These are phyloP conservation scores for Lepidocyrtoides sp. DNA, from an alignment of 2,888 invertebrate genomes.

Conservation along the genomic window DNA sequence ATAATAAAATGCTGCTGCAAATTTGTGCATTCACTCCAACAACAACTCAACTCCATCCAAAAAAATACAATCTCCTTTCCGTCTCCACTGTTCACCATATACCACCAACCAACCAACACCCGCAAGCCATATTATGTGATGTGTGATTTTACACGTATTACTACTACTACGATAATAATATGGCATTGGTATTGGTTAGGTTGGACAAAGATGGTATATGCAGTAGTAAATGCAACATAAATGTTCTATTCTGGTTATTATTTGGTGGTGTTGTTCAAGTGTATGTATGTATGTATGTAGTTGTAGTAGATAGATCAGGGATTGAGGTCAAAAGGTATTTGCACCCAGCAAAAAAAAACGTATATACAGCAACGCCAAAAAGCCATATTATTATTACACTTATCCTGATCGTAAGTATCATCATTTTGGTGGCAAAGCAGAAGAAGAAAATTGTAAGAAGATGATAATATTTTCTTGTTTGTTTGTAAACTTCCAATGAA, in stretches of 20 bases:
- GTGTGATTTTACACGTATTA: not conserved
- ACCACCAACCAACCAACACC: not conserved
- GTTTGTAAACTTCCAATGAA: too few relatives aligned
- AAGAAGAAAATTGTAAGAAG: not conserved
- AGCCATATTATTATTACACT: not conserved
- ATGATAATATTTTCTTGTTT: not conserved
- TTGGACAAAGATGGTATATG: not conserved
- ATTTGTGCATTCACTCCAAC: slow-evolving; percentile 24
- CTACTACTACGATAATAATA: not conserved
- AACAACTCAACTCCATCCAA: not conserved
- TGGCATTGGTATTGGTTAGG: slow-evolving; percentile 6
- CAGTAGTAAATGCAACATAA: not conserved
- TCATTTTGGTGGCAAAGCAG: not conserved
- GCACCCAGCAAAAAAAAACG: slow-evolving; percentile 56
- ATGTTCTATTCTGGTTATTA: not conserved
- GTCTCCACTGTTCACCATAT: not conserved
- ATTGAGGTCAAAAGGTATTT: slow-evolving; percentile 78
- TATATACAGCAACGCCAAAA: not conserved
- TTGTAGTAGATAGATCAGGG: slow-evolving; percentile 69
- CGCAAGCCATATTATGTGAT: slow-evolving; percentile 31
- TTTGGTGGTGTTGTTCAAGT: not conserved
- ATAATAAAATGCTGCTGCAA: not conserved
- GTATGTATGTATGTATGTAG: too few relatives aligned
- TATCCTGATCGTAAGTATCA: not conserved
- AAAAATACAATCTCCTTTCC: slow-evolving; percentile 9